A percentile compares a stretch with the other conserved stretches of the same genome.
These are phyloP conservation scores for Prionace glauca DNA, from an alignment of 2,797 vertebrate species.

Conservation along the genomic window DNA sequence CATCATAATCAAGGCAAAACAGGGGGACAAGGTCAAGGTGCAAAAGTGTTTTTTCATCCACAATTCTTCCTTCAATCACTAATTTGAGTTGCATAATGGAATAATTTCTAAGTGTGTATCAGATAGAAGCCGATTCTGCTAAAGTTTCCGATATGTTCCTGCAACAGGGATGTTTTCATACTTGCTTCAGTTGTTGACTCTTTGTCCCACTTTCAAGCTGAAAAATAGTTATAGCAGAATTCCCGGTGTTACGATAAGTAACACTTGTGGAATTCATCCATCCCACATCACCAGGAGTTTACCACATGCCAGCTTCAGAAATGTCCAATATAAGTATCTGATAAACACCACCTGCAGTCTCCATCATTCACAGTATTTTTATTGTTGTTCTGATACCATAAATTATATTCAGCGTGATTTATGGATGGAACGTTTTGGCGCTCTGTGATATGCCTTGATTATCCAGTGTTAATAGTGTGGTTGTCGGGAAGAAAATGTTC, in stretches of 20 bases:
- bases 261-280: background rate
- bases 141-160: slow-evolving; percentile 9
- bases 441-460: background rate
- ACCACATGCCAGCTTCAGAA: background rate
- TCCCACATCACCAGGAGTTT: background rate
- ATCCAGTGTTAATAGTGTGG: background rate
- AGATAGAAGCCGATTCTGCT: background rate
- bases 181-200: background rate
- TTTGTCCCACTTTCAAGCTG: background rate
- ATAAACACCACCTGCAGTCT: background rate
- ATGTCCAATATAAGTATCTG: background rate
- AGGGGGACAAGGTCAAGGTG: background rate
- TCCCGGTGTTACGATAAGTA: background rate
- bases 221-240: background rate
- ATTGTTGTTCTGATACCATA: background rate
- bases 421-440: background rate
- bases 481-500: background rate
- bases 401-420: background rate
- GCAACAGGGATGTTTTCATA: background rate
- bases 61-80: background rate
- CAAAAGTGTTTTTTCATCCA: background rate
- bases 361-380: background rate
- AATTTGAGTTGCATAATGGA: background rate
- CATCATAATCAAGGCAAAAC: background rate
- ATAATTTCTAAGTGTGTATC: background rate